A percentile compares a stretch with the other conserved stretches of the same genome.
These are phyloP conservation scores for Zele albiditarsus DNA, from an alignment of 2,888 invertebrate species.

Conservation along the genomic window DNA sequence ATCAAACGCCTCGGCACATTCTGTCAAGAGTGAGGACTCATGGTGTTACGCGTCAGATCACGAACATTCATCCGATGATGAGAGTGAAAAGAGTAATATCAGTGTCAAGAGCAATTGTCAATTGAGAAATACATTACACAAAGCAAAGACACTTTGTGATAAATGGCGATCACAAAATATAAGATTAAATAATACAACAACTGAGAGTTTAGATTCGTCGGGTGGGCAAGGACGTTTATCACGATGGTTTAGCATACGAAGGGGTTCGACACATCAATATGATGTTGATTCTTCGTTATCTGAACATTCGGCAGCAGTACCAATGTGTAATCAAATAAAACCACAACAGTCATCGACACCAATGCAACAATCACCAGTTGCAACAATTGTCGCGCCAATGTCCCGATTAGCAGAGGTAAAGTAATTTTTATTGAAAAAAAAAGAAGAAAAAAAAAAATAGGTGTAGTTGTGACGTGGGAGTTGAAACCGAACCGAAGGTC, in stretches of 20 bases:
- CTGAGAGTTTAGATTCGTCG: conserved; percentile 75
- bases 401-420: conserved; percentile 35
- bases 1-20: conserved; percentile 67
- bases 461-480: neutral
- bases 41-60: conserved; percentile 80
- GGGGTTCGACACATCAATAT: conserved; percentile 88
- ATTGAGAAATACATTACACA: conserved; percentile 85
- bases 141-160: conserved; percentile 88
- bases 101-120: conserved; percentile 82
- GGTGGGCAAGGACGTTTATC: conserved; percentile 82
- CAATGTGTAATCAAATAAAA: conserved; percentile 68
- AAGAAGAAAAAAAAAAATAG: conserved; percentile 6
- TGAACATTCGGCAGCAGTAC: conserved; percentile 61
- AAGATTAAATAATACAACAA: conserved; percentile 60
- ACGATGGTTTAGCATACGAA: conserved; percentile 91
- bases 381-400: conserved; percentile 33
- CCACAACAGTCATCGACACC: conserved; percentile 37
- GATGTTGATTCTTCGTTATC: conserved; percentile 76
- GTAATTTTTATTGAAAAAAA: conserved; percentile 28
- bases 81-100: conserved; percentile 76
- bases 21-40: conserved; percentile 77
- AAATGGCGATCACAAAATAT: conserved; percentile 77
- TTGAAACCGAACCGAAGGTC: neutral
- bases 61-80: conserved; percentile 79
- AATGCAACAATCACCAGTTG: conserved; percentile 41